These are phyloP conservation scores for Uropetala carovei DNA, from an alignment of 2,888 invertebrate genomes.

Conservation along the genomic window DNA sequence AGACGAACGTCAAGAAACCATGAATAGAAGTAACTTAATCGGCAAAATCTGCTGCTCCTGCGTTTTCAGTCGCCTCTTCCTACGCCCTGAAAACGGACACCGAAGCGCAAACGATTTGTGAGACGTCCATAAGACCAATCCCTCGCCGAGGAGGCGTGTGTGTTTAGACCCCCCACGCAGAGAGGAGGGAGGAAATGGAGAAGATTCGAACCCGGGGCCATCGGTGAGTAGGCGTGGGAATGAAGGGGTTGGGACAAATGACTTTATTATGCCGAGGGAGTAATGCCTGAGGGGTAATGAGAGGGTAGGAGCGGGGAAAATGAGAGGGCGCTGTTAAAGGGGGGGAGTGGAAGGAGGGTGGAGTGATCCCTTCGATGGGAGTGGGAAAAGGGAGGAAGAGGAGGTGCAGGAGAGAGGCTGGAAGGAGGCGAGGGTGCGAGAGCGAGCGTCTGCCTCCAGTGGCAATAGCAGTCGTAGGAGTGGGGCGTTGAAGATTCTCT, in stretches of 20 bases:
- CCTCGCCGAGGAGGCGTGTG: neutral
- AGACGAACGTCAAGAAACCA: neutral
- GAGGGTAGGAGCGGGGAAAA: neutral
- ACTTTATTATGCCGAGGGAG: conserved; percentile 1
- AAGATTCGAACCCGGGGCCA: conserved; percentile 5
- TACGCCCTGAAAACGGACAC: neutral
- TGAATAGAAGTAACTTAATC: neutral
- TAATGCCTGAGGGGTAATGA: neutral
- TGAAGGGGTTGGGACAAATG: conserved; percentile 17
- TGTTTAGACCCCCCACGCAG: neutral
- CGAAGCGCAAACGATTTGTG: too few relatives aligned
- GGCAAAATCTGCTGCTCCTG: neutral
- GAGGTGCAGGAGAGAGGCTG: neutral
- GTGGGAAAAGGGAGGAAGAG: neutral
- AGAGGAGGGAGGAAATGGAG: neutral
- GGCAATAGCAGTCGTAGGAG: neutral
- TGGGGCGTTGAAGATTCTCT: neutral
- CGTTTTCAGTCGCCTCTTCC: neutral
- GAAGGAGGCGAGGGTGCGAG: neutral
- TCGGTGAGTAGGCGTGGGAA: neutral
- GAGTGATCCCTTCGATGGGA: neutral
- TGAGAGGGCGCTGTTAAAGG: neutral
- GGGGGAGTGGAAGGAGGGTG: too few relatives aligned
- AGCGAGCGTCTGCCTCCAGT: neutral
- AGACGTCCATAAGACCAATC: neutral